phyloP scores from a whole-genome alignment of 2,113 vertebrate species.

The Fregata magnificens region DNA sequence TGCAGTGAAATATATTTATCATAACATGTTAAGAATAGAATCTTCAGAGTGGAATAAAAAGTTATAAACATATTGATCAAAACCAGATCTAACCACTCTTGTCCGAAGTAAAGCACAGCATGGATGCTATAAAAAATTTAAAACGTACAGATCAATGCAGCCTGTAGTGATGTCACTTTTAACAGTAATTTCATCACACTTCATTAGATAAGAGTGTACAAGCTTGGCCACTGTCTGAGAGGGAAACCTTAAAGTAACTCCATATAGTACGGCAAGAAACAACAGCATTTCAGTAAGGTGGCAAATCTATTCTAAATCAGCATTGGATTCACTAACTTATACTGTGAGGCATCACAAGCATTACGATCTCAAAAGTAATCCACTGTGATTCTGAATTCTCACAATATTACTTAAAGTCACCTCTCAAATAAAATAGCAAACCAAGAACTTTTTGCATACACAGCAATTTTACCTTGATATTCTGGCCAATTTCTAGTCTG shows the following conservation, averaged over 20 bases:
- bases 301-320: not conserved
- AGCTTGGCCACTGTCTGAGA: not conserved
- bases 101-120: not conserved
- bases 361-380: not conserved
- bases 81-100: not conserved
- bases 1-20: not conserved
- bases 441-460: not conserved
- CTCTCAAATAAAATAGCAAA: not conserved
- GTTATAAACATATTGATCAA: not conserved
- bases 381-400: not conserved
- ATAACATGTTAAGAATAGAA: not conserved
- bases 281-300: not conserved
- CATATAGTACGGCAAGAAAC: not conserved
- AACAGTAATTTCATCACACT: not conserved
- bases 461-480: not conserved
- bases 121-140: not conserved
- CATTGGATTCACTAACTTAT: fast-evolving
- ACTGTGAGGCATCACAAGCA: not conserved
- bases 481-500: not conserved
- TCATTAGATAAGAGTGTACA: not conserved
- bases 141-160: not conserved
- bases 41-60: not conserved
- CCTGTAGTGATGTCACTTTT: not conserved
- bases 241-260: not conserved
- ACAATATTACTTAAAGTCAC: not conserved